phyloP scores from a whole-genome alignment of 2,797 vertebrate species.

The Xerus rutilus region DNA sequence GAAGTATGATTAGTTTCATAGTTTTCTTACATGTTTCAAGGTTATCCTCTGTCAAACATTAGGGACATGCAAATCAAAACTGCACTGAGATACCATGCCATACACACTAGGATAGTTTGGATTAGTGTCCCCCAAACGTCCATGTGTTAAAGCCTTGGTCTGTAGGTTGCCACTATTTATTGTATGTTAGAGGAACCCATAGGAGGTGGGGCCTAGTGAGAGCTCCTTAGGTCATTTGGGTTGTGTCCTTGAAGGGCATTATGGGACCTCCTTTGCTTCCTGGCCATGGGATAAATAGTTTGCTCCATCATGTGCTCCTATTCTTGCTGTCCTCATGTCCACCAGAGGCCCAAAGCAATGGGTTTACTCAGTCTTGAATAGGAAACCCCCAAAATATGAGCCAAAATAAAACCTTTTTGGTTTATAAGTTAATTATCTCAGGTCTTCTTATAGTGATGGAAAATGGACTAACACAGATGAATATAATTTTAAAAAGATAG shows the following conservation, averaged over 20 bases:
- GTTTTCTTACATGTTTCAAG: constrained; percentile 45
- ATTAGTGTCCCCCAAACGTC: too few relatives aligned
- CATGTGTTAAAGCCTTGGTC: too few relatives aligned
- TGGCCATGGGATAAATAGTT: background rate
- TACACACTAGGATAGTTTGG: too few relatives aligned
- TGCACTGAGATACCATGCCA: background rate
- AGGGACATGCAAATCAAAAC: constrained; percentile 10
- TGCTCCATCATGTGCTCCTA: background rate
- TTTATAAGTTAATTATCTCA: background rate
- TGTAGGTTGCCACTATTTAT: background rate
- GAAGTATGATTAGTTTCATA: constrained; percentile 10
- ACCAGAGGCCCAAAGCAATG: background rate
- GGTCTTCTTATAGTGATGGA: background rate
- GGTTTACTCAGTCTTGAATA: background rate
- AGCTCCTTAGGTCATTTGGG: background rate
- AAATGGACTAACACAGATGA: background rate
- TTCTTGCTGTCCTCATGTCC: background rate
- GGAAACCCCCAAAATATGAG: background rate
- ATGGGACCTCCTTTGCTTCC: background rate
- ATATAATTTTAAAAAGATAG: background rate
- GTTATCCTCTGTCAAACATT: background rate
- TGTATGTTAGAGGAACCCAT: too few relatives aligned
- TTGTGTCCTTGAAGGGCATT: too few relatives aligned
- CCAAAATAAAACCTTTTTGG: too few relatives aligned
- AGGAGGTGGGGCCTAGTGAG: background rate